phyloP scores from a whole-genome alignment of 2,113 vertebrate species.

The Anhinga rufa region DNA sequence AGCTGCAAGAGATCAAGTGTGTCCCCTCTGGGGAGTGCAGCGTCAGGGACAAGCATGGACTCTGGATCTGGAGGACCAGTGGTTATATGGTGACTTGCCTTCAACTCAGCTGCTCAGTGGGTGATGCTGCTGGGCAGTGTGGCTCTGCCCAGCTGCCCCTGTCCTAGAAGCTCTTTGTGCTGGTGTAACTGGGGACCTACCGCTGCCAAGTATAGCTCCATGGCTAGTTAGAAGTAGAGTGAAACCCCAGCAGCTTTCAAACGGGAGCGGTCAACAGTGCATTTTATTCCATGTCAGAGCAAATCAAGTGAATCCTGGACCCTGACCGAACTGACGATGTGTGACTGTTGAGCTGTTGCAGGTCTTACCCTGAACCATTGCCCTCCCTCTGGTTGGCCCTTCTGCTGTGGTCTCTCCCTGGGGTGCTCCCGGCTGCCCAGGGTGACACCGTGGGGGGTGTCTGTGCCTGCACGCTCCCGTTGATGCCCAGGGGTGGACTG shows the following conservation, averaged over 20 bases:
- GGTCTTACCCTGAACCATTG: background rate
- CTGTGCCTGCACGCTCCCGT: background rate
- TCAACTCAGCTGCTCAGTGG: background rate
- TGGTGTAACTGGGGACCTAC: background rate
- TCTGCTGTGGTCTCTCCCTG: accelerated
- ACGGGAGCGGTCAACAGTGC: background rate
- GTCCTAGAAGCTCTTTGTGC: background rate
- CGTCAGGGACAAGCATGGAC: accelerated
- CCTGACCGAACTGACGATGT: background rate
- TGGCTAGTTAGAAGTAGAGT: background rate
- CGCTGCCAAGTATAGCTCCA: background rate
- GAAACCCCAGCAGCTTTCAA: background rate
- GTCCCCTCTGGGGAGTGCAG: background rate
- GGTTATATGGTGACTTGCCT: background rate
- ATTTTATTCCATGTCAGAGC: background rate
- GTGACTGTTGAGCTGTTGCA: background rate
- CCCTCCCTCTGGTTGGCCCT: background rate
- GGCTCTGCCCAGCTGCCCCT: background rate
- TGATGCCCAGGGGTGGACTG: accelerated
- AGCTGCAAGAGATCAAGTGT: background rate
- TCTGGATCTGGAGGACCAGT: background rate
- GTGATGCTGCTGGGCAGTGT: background rate
- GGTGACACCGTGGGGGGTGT: accelerated
- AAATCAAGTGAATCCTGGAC: background rate
- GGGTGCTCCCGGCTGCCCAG: accelerated